Conservation (phyloP, 2,113 vertebrate species). For the Balaeniceps rex region DNA sequence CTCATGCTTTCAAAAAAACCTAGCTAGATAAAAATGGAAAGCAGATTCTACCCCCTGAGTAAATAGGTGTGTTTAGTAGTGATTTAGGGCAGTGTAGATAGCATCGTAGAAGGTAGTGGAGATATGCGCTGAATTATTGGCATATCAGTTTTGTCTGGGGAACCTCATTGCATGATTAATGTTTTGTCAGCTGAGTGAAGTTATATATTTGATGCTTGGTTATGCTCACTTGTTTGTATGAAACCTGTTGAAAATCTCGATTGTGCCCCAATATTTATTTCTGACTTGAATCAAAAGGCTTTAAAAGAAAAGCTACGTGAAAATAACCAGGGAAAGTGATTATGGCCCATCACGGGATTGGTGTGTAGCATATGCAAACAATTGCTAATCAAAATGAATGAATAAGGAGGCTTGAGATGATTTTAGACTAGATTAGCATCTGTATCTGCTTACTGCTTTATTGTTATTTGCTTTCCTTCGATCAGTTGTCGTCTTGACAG, state of each 20-base stretch:
- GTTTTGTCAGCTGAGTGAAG: not conserved
- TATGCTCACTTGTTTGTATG: not conserved
- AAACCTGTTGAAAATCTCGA: not conserved
- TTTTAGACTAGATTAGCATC: not conserved
- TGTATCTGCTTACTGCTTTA: not conserved
- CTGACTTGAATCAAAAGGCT: not conserved
- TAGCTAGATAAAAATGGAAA: not conserved
- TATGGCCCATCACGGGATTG: fast-evolving
- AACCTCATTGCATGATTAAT: not conserved
- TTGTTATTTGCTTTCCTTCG: not conserved
- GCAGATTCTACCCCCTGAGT: not conserved
- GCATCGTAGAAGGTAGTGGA: not conserved
- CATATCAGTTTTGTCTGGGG: not conserved
- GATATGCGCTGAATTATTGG: not conserved
- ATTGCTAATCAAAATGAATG: not conserved
- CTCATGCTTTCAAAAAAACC: not conserved
- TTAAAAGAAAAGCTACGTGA: not conserved
- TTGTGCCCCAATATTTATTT: not conserved
- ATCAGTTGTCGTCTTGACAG: fast-evolving
- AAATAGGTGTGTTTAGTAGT: not conserved
- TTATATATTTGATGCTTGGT: not conserved
- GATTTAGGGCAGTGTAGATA: not conserved
- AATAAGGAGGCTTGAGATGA: not conserved
- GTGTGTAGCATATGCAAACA: not conserved
- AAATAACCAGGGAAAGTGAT: not conserved